phyloP scores from a whole-genome alignment of 2,797 vertebrate species.

The Calcarius lapponicus region DNA sequence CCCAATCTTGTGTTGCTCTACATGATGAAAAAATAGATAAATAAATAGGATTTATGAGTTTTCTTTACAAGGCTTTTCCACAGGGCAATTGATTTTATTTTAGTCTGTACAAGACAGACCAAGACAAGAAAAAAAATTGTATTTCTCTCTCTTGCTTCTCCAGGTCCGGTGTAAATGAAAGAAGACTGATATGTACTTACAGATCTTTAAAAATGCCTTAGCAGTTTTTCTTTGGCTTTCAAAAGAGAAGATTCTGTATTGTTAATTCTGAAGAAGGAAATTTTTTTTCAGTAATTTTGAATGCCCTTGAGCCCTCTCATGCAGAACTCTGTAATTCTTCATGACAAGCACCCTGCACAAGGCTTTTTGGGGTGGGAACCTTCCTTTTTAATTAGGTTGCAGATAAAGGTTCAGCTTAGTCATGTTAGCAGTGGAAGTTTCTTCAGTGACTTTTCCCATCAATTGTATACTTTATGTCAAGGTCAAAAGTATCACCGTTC shows the following conservation, averaged over 20 bases:
- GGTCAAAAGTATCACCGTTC: not conserved
- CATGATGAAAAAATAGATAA: constrained; percentile 54
- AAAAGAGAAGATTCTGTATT: not conserved
- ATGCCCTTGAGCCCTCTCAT: not conserved
- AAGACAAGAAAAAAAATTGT: not conserved
- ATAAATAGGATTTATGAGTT: constrained; percentile 52
- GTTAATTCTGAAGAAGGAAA: not conserved
- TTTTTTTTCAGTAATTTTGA: not conserved
- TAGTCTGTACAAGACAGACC: not conserved
- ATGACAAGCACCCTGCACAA: not conserved
- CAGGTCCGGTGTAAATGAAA: not conserved
- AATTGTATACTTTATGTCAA: not conserved
- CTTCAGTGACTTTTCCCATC: not conserved
- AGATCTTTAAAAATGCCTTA: not conserved
- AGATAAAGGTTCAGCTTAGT: not conserved
- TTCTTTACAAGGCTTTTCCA: constrained; percentile 40
- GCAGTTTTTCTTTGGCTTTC: not conserved
- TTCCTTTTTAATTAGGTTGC: not conserved
- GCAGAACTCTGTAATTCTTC: not conserved
- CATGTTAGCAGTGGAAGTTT: not conserved
- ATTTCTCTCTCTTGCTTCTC: not conserved
- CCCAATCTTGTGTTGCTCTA: not conserved
- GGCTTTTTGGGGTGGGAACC: not conserved
- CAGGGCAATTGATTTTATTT: constrained; percentile 49
- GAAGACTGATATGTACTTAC: not conserved